Base-by-base conservation (phyloP, 2,888 invertebrate species). In the Sturmia bella region DNA sequence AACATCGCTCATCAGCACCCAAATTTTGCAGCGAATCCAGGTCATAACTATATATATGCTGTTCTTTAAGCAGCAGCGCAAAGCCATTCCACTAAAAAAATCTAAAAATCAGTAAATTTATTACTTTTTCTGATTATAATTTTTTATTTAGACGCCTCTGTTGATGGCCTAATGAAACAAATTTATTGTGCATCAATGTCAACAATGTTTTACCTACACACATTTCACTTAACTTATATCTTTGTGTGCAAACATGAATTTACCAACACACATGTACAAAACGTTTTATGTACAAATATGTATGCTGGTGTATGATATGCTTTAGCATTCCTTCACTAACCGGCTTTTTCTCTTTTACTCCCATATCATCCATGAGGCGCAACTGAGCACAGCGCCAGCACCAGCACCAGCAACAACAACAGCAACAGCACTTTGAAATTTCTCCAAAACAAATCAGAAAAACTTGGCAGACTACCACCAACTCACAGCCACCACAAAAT, bases 101-200 rank as follows among this genome's bases (percentile, higher is more conserved):
- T 7, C 3, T 6, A 32, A 32, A 32, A 32, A n/a, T n/a, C n/a
- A 3, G 7, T 3, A 7, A 7, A 9, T 32, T 32, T 6, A 3
- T 32, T 3, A 9, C 32, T 7, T 32, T 32, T 32, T 32, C n/a
- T n/a, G n/a, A 27, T 27, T 27, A 27, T 32, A 9, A 5, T 32
- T 32, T 43, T 59, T 43, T 63, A 21, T 41, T 9, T 11, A 24
- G 15, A 69, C 84, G 64, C 63, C 81, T 63, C 82, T 83, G 84
- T 13, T 24, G n/a, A 70, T 85, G 85, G 63, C 80, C 84, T 80
- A 86, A 85, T 86, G 84, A 87, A 84, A 85, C 84, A 84, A 85
- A 81, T 85, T 80, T 59, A 72, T 27, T 45, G 59, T 72, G 64
- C 77, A 85, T 85, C 86, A 85, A 86, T 86, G 86, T 84, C 85